Evolutionary conservation across 1,140 invertebrate genomes (phyloP).

Genomic region (Zaprionus taronus): DNA sequence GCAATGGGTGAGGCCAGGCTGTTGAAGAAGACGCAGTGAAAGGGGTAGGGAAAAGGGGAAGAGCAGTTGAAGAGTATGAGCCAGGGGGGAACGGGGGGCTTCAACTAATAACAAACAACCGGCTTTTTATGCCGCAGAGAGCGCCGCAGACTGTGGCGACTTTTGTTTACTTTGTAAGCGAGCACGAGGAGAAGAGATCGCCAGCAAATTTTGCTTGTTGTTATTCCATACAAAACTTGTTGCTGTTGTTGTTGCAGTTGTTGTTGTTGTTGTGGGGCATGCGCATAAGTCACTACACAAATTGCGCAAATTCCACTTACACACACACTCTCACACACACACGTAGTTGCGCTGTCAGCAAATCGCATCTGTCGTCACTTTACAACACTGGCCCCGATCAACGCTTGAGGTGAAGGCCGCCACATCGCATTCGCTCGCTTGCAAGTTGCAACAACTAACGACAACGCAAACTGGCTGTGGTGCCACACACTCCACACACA

Average conservation of each 20-base stretch:
- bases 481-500: conserved; percentile 4
- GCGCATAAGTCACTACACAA: conserved; percentile 75
- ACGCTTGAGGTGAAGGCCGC: conserved; percentile 49
- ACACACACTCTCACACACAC: background rate
- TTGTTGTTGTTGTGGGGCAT: conserved; percentile 52
- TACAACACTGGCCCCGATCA: conserved; percentile 33
- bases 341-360: background rate
- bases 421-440: conserved; percentile 52
- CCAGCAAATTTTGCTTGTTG: conserved; percentile 33
- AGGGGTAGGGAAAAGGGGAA: background rate
- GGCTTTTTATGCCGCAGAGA: conserved; percentile 57
- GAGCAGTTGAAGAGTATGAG: too few species aligned
- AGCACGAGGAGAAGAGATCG: conserved; percentile 29
- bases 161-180: conserved; percentile 69
- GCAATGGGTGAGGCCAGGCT: conserved; percentile 17
- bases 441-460: conserved; percentile 6
- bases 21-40: background rate
- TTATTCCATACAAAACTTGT: background rate
- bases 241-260: conserved; percentile 33
- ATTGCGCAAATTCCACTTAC: conserved; percentile 73
- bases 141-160: conserved; percentile 31
- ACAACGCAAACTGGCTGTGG: conserved; percentile 7
- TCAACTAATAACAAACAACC: conserved; percentile 79
- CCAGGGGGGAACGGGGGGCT: too few species aligned
- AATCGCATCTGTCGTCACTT: conserved; percentile 68